phyloP scores from a whole-genome alignment of 2,888 invertebrate genomes.

The Caenorhabditis sp. region DNA sequence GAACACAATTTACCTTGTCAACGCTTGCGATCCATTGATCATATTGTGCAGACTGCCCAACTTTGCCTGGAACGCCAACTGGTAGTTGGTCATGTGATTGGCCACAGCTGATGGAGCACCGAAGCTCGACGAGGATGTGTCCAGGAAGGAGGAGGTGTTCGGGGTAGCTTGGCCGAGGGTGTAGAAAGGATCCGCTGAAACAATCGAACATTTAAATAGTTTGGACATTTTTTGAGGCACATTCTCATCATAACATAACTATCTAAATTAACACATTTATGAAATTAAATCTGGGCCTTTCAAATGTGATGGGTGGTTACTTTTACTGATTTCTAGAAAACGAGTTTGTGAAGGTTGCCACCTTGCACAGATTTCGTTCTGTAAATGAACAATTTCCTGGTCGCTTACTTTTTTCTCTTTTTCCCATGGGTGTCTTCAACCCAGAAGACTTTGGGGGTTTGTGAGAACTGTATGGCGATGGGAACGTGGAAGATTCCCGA shows the following conservation, averaged over 20 bases:
- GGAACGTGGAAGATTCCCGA: neutral
- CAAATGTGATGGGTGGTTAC: too few relatives aligned
- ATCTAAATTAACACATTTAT: too few relatives aligned
- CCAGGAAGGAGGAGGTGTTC: slow-evolving; percentile 57
- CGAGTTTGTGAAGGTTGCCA: too few relatives aligned
- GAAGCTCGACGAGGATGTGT: slow-evolving; percentile 48
- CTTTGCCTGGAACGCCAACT: slow-evolving; percentile 54
- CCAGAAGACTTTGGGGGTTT: too few relatives aligned
- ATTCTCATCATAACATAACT: too few relatives aligned
- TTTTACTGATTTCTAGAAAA: too few relatives aligned
- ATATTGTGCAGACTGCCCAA: slow-evolving; percentile 47
- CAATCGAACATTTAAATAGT: too few relatives aligned
- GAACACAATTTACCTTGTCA: slow-evolving; percentile 35
- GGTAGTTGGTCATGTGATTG: slow-evolving; percentile 28
- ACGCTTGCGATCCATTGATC: slow-evolving; percentile 23
- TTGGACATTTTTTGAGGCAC: too few relatives aligned
- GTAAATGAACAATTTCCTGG: neutral
- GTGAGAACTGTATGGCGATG: neutral
- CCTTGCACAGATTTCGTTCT: too few relatives aligned
- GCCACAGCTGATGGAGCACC: neutral
- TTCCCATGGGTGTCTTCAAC: too few relatives aligned
- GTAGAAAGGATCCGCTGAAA: slow-evolving; percentile 68
- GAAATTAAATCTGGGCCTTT: too few relatives aligned
- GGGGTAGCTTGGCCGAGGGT: slow-evolving; percentile 56
- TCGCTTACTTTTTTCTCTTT: neutral